These are phyloP conservation scores for Thomomys bottae DNA, from an alignment of 2,113 vertebrate species.

Conservation along the genomic window DNA sequence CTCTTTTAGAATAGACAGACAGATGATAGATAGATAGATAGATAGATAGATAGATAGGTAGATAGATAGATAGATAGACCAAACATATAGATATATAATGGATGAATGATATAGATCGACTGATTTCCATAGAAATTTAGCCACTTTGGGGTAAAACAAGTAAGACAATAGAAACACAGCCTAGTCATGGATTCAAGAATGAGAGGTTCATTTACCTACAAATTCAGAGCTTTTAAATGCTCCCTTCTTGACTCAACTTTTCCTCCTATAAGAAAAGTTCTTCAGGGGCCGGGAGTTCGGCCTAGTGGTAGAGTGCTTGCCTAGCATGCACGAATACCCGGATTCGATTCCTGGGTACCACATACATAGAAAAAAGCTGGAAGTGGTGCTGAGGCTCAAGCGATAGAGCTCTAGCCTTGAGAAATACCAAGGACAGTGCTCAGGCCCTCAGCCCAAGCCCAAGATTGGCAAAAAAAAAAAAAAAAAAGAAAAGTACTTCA, in stretches of 20 bases:
- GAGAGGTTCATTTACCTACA: background rate
- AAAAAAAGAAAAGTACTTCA: background rate
- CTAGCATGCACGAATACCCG: too few relatives aligned
- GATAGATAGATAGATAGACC: background rate
- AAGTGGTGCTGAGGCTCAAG: too few relatives aligned
- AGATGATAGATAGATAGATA: background rate
- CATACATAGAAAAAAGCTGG: too few relatives aligned
- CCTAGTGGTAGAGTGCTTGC: too few relatives aligned
- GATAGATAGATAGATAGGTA: background rate
- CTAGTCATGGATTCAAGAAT: background rate
- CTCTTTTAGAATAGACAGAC: background rate
- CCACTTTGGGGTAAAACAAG: background rate
- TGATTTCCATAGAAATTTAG: background rate
- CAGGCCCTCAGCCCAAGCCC: too few relatives aligned
- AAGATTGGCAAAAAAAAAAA: too few relatives aligned
- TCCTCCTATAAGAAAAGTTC: conserved; percentile 19
- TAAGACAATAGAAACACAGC: background rate
- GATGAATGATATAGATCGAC: background rate
- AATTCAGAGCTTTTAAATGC: background rate
- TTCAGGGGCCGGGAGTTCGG: too few relatives aligned
- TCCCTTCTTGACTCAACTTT: background rate
- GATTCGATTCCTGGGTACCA: too few relatives aligned
- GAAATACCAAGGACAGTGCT: too few relatives aligned
- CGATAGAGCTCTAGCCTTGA: too few relatives aligned
- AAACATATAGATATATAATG: background rate